Evolutionary conservation across 2,888 invertebrate species (phyloP).

Genomic region (Tyria jacobaeae): DNA sequence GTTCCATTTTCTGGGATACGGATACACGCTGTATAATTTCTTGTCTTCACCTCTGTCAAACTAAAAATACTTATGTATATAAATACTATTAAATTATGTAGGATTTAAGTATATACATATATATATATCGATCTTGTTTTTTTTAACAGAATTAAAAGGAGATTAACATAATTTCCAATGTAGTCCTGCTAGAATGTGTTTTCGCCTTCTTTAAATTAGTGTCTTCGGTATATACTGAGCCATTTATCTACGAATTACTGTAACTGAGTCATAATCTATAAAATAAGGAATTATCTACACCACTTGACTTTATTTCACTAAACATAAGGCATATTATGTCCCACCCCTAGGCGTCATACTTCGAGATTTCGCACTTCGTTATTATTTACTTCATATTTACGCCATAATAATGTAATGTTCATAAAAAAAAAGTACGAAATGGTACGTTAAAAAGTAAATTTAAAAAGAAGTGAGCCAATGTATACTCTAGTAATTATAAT

Average conservation of each 20-base stretch:
- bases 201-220: background rate
- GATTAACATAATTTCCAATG: background rate
- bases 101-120: background rate
- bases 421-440: constrained; percentile 23
- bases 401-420: constrained; percentile 49
- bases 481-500: constrained; percentile 39
- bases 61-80: no score
- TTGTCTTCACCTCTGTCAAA: background rate
- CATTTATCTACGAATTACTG: background rate
- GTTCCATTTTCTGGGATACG: background rate
- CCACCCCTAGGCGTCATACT: constrained; percentile 15
- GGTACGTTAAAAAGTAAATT: background rate
- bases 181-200: background rate
- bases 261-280: background rate
- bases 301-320: background rate
- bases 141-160: background rate
- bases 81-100: background rate
- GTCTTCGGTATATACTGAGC: background rate
- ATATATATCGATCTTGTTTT: background rate
- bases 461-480: constrained; percentile 20
- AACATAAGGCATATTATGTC: constrained; percentile 5
- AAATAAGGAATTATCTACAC: background rate
- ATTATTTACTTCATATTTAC: constrained; percentile 47
- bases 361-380: constrained; percentile 13
- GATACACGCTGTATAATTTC: no score